Percentiles rank a stretch among this genome's conserved stretches.
Conservation (phyloP, 2,113 vertebrate genomes). For the Saguinus midas region DNA sequence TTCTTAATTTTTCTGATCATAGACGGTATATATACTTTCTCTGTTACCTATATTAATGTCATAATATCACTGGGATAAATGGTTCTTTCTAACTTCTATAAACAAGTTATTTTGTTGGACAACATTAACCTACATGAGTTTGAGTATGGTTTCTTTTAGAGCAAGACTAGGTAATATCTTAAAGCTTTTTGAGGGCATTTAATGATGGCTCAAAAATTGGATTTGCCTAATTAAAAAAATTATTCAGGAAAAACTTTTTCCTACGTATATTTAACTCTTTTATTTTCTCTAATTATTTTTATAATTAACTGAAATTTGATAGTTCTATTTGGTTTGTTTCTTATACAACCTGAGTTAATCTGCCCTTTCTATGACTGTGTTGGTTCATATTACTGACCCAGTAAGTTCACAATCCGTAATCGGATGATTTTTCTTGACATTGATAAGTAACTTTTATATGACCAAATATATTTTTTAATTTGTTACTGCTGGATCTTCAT, state of each 20-base stretch:
- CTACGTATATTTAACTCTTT: background rate
- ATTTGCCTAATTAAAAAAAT: background rate
- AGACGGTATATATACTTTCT: background rate
- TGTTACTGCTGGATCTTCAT: background rate
- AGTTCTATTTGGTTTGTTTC: conserved; percentile 2
- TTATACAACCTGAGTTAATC: background rate
- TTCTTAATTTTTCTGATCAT: background rate
- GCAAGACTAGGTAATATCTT: background rate
- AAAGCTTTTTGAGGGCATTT: background rate
- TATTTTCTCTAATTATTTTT: conserved; percentile 22
- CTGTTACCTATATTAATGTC: background rate
- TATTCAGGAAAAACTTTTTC: background rate
- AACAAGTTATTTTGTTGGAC: background rate
- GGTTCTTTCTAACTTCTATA: background rate
- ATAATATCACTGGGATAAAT: background rate
- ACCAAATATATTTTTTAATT: background rate
- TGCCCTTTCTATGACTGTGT: background rate
- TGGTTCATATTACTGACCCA: background rate
- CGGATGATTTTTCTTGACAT: background rate
- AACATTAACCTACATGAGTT: background rate
- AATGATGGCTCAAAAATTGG: background rate
- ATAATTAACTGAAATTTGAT: background rate
- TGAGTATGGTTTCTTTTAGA: background rate
- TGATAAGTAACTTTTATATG: background rate
- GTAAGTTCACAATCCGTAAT: background rate